Base-by-base conservation (phyloP, 1,140 invertebrate genomes). In the Orchestia grillus region DNA sequence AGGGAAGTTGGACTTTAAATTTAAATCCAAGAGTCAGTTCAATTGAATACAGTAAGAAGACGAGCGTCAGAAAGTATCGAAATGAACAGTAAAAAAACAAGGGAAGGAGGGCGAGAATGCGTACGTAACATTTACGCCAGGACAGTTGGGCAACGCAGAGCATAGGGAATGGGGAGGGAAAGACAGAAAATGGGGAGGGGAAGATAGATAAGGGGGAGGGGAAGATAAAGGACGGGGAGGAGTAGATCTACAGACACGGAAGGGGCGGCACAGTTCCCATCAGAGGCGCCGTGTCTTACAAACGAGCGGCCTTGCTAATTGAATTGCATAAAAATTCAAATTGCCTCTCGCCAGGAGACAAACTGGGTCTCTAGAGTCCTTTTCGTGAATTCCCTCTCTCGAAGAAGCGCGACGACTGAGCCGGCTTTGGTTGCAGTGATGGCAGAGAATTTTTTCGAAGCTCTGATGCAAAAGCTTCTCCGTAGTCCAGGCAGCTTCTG, bases 271-370 rank as follows among this genome's bases (percentile, higher is more conserved):
- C 44, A 8, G 92, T 11, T 40, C 44, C 92, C 92, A 94, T 94
- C 92, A 16, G 92, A 44, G 92, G 92, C 92, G 92, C 92, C 92
- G 92, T 94, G 92, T 94, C 92, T 94, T 94, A 94, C 92, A 94
- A 94, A 94, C 92, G 92, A 94, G 43, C 92, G 41, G 92, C 44
- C 92, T 45, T 47, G 44, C 92, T 94, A 94, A 94, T 94, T 94
- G 92, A 94, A 94, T 94, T 94, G 92, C 92, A 94, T 94, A 94
- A 94, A 94, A 94, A 94, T 94, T 94, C 92, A 94, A 94, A 94
- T 47, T 44, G 92, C 43, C 92, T 94, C 44, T 94, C 88, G 41
- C 44, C 41, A 91, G 88, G 44, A 42, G 92, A 94, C 43, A 42
- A 94, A 44, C 44, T 94, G 43, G 92, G 88, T 28, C 28, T 44